These are phyloP conservation scores for Lypha dubia DNA, from an alignment of 2,888 invertebrate genomes.

Conservation along the genomic window DNA sequence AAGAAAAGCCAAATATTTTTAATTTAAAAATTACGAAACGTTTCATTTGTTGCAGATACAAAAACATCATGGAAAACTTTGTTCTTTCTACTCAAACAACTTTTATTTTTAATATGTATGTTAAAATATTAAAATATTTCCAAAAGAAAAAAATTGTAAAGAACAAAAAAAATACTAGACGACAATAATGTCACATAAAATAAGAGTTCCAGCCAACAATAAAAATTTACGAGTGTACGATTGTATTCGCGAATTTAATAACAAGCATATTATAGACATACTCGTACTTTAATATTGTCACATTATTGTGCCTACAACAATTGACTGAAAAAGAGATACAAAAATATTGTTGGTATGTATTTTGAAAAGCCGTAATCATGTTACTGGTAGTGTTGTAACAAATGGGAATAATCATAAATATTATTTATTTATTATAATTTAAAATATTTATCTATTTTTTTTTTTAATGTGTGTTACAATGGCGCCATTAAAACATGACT, in stretches of 20 bases:
- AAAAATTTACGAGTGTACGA: conserved; percentile 56
- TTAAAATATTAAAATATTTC: conserved; percentile 3
- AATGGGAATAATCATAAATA: conserved; percentile 43
- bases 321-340: neutral
- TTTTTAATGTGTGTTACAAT: conserved; percentile 56
- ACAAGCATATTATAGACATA: conserved; percentile 1
- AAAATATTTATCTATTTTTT: conserved; percentile 11
- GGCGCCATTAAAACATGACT: conserved; percentile 71
- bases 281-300: neutral
- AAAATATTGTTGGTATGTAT: conserved; percentile 3
- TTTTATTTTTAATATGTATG: neutral
- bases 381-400: conserved; percentile 22
- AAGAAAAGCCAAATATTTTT: neutral
- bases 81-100: neutral
- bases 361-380: conserved; percentile 4
- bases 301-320: neutral
- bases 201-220: conserved; percentile 30
- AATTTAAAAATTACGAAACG: neutral
- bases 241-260: conserved; percentile 37
- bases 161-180: conserved; percentile 31
- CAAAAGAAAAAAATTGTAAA: conserved; percentile 23
- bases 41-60: neutral
- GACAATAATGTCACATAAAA: conserved; percentile 22
- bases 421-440: conserved; percentile 54
- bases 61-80: neutral